Conservation (phyloP, 2,113 vertebrate species). For the Odontophorus gujanensis region DNA sequence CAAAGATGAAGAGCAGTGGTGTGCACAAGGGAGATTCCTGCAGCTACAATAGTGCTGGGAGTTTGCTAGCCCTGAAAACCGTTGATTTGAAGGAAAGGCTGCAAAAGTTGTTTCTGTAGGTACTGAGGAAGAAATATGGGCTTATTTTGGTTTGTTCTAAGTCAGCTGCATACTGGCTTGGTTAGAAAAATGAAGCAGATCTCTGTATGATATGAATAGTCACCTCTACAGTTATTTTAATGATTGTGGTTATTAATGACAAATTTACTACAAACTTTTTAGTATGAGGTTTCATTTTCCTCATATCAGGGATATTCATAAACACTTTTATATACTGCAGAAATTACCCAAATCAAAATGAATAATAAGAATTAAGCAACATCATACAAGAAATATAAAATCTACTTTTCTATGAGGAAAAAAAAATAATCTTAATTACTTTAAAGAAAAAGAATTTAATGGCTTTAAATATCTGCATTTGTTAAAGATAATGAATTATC, state of each 20-base stretch:
- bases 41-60: neutral
- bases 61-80: neutral
- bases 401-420: neutral
- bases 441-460: neutral
- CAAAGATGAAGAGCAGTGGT: neutral
- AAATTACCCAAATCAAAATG: neutral
- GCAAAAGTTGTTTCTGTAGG: neutral
- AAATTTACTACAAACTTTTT: neutral
- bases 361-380: neutral
- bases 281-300: neutral
- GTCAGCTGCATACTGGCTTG: neutral
- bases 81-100: neutral
- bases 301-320: neutral
- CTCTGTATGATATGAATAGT: neutral
- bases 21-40: neutral
- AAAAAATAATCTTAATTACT: neutral
- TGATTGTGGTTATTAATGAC: neutral
- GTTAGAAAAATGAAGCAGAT: neutral
- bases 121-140: neutral
- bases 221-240: neutral
- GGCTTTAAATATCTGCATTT: neutral
- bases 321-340: neutral
- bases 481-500: neutral
- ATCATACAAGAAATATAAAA: neutral
- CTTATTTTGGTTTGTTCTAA: neutral